These are phyloP conservation scores for Zygothrica quintamaculata DNA, from an alignment of 2,888 invertebrate genomes.

Conservation along the genomic window DNA sequence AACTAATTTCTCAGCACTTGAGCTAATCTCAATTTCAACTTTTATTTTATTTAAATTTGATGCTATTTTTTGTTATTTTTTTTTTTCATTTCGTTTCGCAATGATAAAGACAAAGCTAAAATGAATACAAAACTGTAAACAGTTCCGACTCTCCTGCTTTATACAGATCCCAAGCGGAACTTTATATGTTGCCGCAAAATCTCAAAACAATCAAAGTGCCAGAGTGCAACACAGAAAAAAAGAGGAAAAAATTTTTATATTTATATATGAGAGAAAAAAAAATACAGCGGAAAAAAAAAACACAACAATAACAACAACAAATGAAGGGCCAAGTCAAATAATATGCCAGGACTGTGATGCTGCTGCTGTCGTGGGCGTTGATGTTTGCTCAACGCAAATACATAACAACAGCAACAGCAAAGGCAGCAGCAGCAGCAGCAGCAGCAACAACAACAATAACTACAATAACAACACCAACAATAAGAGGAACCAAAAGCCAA, in stretches of 20 bases:
- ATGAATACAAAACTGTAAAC: conserved; percentile 35
- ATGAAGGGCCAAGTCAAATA: conserved; percentile 65
- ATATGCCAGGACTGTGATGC: conserved; percentile 50
- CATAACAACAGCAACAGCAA: conserved; percentile 39
- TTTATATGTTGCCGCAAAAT: conserved; percentile 76
- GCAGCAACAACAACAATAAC: too few species aligned
- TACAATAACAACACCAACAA: conserved; percentile 28
- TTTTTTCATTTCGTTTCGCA: conserved; percentile 53
- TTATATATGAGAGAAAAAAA: not conserved
- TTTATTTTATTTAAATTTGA: conserved; percentile 75
- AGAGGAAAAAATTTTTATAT: conserved; percentile 5
- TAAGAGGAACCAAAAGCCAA: conserved; percentile 51
- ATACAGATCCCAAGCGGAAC: conserved; percentile 43
- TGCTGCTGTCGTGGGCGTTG: conserved; percentile 69
- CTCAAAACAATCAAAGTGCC: conserved; percentile 77
- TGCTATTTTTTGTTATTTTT: too few species aligned
- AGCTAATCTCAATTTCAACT: conserved; percentile 73
- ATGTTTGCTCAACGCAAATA: conserved; percentile 73
- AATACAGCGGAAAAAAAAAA: conserved; percentile 22
- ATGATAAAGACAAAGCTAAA: conserved; percentile 56
- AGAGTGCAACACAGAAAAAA: conserved; percentile 47
- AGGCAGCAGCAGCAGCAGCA: conserved; percentile 30
- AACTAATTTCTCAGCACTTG: conserved; percentile 71
- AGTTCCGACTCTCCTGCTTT: conserved; percentile 13
- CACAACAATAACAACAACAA: conserved; percentile 9